phyloP scores from a whole-genome alignment of 2,113 vertebrate genomes.

The Diadophis punctatus region DNA sequence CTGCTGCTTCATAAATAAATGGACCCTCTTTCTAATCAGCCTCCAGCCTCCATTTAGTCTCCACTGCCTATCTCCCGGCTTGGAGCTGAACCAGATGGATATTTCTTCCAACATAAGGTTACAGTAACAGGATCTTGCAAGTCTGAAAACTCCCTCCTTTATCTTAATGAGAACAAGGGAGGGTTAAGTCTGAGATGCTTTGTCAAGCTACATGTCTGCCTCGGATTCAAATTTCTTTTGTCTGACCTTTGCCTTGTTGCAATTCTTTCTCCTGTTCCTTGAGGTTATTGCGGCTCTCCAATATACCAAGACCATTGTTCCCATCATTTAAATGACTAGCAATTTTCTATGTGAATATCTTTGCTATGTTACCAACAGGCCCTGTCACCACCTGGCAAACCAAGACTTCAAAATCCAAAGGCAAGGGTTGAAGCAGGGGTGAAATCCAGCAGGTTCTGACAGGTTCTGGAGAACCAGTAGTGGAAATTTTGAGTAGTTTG shows the following conservation, averaged over 20 bases:
- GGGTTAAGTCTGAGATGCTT: background rate
- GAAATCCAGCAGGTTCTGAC: too few relatives aligned
- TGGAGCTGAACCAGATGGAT: too few relatives aligned
- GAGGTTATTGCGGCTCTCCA: background rate
- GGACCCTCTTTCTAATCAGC: too few relatives aligned
- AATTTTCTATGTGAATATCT: background rate
- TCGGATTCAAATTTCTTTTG: background rate
- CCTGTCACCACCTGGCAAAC: background rate
- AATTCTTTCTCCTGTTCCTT: background rate
- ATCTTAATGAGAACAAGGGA: background rate
- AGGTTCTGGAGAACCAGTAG: too few relatives aligned
- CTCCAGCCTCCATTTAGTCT: too few relatives aligned
- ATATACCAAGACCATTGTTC: background rate
- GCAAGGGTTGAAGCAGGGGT: too few relatives aligned
- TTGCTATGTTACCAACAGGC: background rate
- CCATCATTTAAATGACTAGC: background rate
- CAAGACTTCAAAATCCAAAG: background rate
- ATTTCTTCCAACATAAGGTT: background rate
- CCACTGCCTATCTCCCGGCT: too few relatives aligned
- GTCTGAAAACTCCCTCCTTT: background rate
- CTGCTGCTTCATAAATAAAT: too few relatives aligned
- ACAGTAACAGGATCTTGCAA: background rate
- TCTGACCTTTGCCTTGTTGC: background rate
- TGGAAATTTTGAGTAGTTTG: too few relatives aligned
- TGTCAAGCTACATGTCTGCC: background rate